Evolutionary conservation across 2,888 invertebrate species (phyloP), one percentile per base, ranked within the genome.

Genomic region (Macrophya annulata): DNA sequence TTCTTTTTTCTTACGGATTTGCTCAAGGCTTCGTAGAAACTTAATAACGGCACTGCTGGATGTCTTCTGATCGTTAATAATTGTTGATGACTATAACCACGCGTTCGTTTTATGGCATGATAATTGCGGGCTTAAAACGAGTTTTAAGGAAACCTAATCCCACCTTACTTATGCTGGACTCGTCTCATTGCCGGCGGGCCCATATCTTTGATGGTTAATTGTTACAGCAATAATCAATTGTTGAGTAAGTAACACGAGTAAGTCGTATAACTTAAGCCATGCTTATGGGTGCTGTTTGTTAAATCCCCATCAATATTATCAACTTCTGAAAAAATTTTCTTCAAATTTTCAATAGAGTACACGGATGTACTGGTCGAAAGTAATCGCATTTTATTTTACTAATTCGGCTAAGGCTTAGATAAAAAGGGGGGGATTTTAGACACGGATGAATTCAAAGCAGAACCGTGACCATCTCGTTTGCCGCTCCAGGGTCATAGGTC

Each of bases 401-500:
- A 62, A 25, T 10, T 71, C 6, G 45, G n/a, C n/a, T 71, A 71
- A 74, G 37, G 40, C 40, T n/a, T n/a, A 37, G 10, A 77, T 51
- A 81, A 43, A 62, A 45, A 21, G 12, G 40, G 43, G 43, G 5
- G 17, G 81, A 81, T 8, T 25, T 55, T 25, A 51, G 17, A 17
- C 9, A 48, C 51, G 51, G 12, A 81, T 51, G 17, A 43, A 62
- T 81, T 62, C 81, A 81, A 81, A 62, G 48, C 59, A 81, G 12
- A 81, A 81, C 72, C 72, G 72, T 45, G 81, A 81, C 62, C 81
- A 62, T 62, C 62, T 62, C 62, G 59, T 81, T 81, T 71, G n/a
- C 68, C 17, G 68, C 68, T 51, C 31, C 68, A 84, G 85, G 87
- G 87, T 87, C 87, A 85, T 85, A 86, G 87, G 87, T 87, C 85